Conservation (phyloP, 2,888 invertebrate genomes). For the Ornithoptera alexandrae region DNA sequence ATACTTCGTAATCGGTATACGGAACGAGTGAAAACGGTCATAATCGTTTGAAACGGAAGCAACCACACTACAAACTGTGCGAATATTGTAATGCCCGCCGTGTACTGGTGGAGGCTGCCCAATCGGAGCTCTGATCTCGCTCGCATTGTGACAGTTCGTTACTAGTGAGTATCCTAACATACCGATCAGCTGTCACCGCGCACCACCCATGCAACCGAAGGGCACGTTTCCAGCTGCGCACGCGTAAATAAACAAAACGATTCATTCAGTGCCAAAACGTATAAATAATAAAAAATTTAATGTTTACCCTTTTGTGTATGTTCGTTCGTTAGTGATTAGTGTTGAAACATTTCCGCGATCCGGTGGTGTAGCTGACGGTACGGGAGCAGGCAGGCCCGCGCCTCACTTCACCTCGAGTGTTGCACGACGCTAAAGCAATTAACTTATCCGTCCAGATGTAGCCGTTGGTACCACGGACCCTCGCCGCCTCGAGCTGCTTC, state of each 20-base stretch:
- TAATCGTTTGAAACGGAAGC: no score
- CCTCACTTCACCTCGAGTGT: neutral
- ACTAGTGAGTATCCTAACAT: no score
- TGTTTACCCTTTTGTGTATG: conserved; percentile 23
- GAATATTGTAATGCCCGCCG: neutral
- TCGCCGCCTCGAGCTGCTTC: conserved; percentile 1
- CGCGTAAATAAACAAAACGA: neutral
- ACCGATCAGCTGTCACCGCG: no score
- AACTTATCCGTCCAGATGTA: conserved; percentile 50
- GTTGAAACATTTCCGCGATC: conserved; percentile 41
- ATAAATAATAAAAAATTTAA: conserved; percentile 30
- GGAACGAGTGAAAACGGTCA: no score
- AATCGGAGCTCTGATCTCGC: no score
- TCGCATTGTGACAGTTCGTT: no score
- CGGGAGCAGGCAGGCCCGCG: neutral
- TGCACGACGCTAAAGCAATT: conserved; percentile 38
- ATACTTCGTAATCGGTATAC: neutral
- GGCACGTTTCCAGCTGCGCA: no score
- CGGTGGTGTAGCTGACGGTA: neutral
- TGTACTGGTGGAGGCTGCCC: conserved; percentile 9
- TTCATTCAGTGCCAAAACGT: conserved; percentile 27
- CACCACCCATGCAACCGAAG: no score
- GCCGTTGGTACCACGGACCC: conserved; percentile 23
- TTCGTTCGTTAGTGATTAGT: conserved; percentile 37
- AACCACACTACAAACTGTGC: no score